Conservation (phyloP, 2,888 invertebrate species). For the Tenthredo amoena region DNA sequence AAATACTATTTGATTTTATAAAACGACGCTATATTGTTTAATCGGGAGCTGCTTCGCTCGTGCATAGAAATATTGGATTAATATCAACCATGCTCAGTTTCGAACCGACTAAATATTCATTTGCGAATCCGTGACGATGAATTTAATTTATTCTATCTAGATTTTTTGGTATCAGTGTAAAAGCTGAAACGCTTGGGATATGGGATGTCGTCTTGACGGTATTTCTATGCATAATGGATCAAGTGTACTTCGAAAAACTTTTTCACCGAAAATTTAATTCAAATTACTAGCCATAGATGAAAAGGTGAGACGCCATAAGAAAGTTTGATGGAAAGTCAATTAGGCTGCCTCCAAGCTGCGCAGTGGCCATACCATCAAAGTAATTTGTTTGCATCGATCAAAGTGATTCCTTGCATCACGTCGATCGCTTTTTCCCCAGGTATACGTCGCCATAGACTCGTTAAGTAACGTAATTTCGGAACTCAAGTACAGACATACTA, state of each 20-base stretch:
- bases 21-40: no score
- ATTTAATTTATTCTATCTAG: no score
- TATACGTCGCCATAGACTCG: neutral
- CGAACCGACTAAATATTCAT: no score
- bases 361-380: neutral
- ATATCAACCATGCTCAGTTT: no score
- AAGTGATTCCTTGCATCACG: slow-evolving; percentile 7
- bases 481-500: neutral
- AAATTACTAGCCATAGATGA: neutral
- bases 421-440: neutral
- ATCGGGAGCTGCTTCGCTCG: no score
- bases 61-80: no score
- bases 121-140: no score
- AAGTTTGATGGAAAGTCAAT: slow-evolving; percentile 14
- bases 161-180: no score
- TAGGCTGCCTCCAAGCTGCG: neutral
- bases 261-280: neutral
- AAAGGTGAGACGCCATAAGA: neutral
- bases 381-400: neutral
- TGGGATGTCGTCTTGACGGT: neutral
- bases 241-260: neutral
- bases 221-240: neutral
- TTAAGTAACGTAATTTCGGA: neutral
- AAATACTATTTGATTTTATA: no score
- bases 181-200: no score